Evolutionary conservation across 1,140 invertebrate genomes (phyloP), one percentile per base, ranked within the genome.

Genomic region (Euwallacea fornicatus): DNA sequence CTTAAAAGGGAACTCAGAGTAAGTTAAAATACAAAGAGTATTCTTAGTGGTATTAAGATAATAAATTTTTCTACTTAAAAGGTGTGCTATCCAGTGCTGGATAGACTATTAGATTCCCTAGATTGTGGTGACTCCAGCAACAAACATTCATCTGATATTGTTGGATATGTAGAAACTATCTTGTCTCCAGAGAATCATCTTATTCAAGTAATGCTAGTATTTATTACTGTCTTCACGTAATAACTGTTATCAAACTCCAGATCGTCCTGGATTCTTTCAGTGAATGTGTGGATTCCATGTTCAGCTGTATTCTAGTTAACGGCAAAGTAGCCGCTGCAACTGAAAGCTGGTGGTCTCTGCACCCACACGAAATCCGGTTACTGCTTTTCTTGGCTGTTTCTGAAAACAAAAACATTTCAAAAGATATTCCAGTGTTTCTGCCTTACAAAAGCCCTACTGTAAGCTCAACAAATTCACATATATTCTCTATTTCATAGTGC

Each of bases 401-500:
- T 4, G 88, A 91, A 74, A 85, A 86, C 76, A 85, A 85, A 63
- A 88, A 86, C 21, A 88, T 89, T 1, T 84, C 89, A 0, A 84
- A 88, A 74, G 93, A 95, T 81, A 85, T 93, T 47, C 89, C 93
- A 7, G 87, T 95, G 7, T 96, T 91, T 83, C 83, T 95, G 42
- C 93, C 93, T 7, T 85, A 89, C 54, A 93, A 89, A 80, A 95
- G 93, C 80, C 92, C 93, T 43, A 90, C 88, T 79, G 92, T 93
- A 84, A 86, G 84, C 81, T 55, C 9, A 47, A 43, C 43, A 43
- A 33, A 63, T 13, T 59, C 15, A 13, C 13, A 6, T 10, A 8
- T 6, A 9, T 2, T 72, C 13, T 53, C 42, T 6, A 60, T 6
- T n/a, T 60, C 42, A 11, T 42, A 41, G 42, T 41, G 10, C 21